Evolutionary conservation across 2,113 vertebrate genomes (phyloP).

Genomic region (Falcunculus frontatus): DNA sequence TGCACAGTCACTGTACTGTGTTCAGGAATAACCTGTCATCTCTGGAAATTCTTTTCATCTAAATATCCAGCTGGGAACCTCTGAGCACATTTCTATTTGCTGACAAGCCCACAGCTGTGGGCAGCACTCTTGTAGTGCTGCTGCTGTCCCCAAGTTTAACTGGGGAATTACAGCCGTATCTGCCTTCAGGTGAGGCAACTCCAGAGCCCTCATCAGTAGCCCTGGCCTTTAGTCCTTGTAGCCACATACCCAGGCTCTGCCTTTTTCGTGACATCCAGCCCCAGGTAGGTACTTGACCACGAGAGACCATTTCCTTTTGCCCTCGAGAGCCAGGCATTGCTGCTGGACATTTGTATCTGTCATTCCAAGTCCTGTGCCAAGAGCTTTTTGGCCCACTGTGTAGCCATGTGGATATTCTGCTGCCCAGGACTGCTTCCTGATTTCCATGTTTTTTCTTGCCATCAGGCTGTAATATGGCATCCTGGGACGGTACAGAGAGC

Average conservation of each 20-base stretch:
- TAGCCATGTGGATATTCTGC: neutral
- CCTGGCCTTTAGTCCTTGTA: neutral
- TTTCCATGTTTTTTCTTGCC: neutral
- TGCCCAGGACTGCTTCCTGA: neutral
- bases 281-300: neutral
- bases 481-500: neutral
- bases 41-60: neutral
- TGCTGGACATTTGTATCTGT: neutral
- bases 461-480: neutral
- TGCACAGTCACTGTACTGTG: neutral
- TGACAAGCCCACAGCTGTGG: no score
- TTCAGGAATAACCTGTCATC: neutral
- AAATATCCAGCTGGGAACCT: neutral
- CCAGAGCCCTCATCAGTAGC: accelerated
- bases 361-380: neutral
- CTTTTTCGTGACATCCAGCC: neutral
- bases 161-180: neutral
- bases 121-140: neutral
- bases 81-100: neutral
- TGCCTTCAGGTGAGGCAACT: neutral
- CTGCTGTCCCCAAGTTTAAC: neutral
- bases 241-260: neutral
- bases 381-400: neutral
- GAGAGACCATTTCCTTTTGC: neutral
- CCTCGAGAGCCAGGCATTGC: neutral